These are phyloP conservation scores for Drosophila suzukii DNA, from an alignment of 1,140 invertebrate genomes.

Conservation along the genomic window DNA sequence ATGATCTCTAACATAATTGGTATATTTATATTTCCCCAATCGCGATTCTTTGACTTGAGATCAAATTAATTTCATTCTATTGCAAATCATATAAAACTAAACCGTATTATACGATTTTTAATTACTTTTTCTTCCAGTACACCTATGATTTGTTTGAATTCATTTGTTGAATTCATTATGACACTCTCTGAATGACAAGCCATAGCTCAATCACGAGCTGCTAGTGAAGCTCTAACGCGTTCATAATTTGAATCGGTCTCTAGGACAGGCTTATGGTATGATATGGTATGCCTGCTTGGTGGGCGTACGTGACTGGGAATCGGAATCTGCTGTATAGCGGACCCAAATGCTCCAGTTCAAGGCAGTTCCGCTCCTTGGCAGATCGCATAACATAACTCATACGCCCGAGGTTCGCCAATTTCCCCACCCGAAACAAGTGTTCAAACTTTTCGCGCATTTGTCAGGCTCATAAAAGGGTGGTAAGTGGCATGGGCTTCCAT, in stretches of 20 bases:
- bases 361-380: slow-evolving; percentile 16
- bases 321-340: slow-evolving; percentile 12
- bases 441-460: slow-evolving; percentile 38
- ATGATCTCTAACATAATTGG: too few relatives aligned
- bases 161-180: slow-evolving; percentile 47
- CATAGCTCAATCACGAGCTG: slow-evolving; percentile 56
- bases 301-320: slow-evolving; percentile 38
- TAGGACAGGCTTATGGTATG: slow-evolving; percentile 30
- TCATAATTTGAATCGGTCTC: slow-evolving; percentile 42
- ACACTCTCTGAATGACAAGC: slow-evolving; percentile 42
- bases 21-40: too few relatives aligned
- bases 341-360: slow-evolving; percentile 34
- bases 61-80: not conserved
- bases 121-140: slow-evolving; percentile 3
- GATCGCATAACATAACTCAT: slow-evolving; percentile 41
- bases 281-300: slow-evolving; percentile 26
- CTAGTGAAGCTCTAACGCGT: slow-evolving; percentile 32
- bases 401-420: slow-evolving; percentile 15
- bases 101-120: not conserved
- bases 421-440: slow-evolving; percentile 3
- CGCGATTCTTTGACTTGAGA: too few relatives aligned
- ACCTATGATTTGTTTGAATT: slow-evolving; percentile 49
- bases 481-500: not conserved
- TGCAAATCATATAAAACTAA: not conserved
- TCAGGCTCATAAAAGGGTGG: slow-evolving; percentile 17